phyloP scores from a whole-genome alignment of 2,797 vertebrate genomes.

The Notoglanidium macrostoma region DNA sequence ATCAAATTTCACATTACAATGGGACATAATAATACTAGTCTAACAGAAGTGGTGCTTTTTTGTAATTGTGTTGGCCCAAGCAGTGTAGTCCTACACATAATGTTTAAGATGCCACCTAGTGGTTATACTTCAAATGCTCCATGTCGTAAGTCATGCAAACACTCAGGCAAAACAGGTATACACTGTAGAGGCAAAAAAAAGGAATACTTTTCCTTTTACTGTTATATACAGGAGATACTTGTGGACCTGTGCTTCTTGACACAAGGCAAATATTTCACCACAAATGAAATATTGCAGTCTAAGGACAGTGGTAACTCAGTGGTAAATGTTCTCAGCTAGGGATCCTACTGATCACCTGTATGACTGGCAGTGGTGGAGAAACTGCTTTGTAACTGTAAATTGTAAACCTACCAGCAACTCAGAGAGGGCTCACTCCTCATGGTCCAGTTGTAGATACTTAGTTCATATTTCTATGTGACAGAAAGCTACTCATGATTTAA shows the following conservation, averaged over 20 bases:
- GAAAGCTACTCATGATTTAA: not conserved
- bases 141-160: not conserved
- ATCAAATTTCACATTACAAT: not conserved
- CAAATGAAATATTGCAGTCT: not conserved
- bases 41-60: not conserved
- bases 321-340: not conserved
- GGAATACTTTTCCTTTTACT: not conserved
- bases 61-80: not conserved
- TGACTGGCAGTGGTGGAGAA: not conserved
- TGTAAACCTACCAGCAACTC: not conserved
- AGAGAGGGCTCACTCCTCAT: not conserved
- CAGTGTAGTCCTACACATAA: not conserved
- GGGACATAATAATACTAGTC: not conserved
- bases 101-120: conserved; percentile 40
- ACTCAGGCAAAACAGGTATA: not conserved
- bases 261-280: not conserved
- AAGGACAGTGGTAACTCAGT: not conserved
- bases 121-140: not conserved
- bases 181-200: not conserved
- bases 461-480: not conserved
- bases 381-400: not conserved
- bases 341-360: not conserved
- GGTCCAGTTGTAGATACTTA: not conserved
- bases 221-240: not conserved
- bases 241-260: not conserved